These are phyloP conservation scores for Ametastegia equiseti DNA, from an alignment of 2,888 invertebrate species.

Conservation along the genomic window DNA sequence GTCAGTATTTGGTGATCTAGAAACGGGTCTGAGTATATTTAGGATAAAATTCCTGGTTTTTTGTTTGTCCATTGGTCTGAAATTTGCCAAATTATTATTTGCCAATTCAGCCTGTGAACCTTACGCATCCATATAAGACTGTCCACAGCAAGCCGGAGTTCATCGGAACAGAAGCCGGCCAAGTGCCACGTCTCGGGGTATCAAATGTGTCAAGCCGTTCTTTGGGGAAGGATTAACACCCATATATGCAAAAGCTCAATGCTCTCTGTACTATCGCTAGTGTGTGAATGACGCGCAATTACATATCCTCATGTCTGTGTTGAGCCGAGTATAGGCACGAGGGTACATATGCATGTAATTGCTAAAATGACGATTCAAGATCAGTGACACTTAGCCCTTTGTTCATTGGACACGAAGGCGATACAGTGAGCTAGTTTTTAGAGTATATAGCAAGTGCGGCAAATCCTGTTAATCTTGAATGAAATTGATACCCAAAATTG, in stretches of 20 bases:
- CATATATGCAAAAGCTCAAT: not conserved
- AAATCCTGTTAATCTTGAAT: too few relatives aligned
- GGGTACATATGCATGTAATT: not conserved
- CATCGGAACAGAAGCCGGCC: conserved; percentile 59
- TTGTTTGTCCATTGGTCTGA: not conserved
- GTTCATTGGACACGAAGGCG: not conserved
- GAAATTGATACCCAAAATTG: too few relatives aligned
- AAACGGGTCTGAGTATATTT: not conserved
- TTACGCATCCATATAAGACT: conserved; percentile 28
- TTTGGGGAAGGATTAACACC: conserved; percentile 28
- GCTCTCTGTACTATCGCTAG: not conserved
- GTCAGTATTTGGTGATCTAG: not conserved
- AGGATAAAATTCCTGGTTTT: not conserved
- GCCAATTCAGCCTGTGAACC: not conserved
- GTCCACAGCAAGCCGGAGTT: conserved; percentile 20
- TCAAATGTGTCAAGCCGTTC: conserved; percentile 47
- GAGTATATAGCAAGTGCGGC: too few relatives aligned
- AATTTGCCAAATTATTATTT: not conserved
- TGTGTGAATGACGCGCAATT: not conserved
- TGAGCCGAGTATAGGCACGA: not conserved
- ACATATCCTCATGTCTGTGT: not conserved
- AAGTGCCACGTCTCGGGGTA: conserved; percentile 55
- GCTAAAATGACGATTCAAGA: not conserved
- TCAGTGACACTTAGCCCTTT: not conserved
- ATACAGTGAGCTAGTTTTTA: not conserved